A percentile compares a stretch with the other conserved stretches of the same genome.
These are phyloP conservation scores for Automeris io DNA, from an alignment of 2,888 invertebrate genomes.

Conservation along the genomic window DNA sequence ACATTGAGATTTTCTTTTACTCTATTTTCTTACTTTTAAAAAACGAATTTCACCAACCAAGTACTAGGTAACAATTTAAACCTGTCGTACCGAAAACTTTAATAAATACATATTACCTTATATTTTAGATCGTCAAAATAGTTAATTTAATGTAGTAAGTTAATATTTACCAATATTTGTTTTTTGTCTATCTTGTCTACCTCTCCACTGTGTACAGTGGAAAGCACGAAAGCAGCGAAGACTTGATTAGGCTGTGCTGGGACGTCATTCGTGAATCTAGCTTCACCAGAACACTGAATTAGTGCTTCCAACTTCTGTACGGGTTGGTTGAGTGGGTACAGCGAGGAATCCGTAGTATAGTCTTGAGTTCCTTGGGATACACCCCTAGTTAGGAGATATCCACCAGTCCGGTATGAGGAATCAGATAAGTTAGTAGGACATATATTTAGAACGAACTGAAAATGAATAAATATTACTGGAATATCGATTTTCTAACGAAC, in stretches of 20 bases:
- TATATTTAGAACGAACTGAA: background rate
- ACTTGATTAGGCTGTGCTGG: slow-evolving; percentile 79
- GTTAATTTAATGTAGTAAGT: too few species aligned
- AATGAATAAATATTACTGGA: background rate
- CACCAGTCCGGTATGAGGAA: slow-evolving; percentile 68
- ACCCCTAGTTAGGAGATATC: slow-evolving; percentile 66
- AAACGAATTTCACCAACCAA: too few species aligned
- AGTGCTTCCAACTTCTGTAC: slow-evolving; percentile 79
- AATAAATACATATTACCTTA: too few species aligned
- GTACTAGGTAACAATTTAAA: too few species aligned
- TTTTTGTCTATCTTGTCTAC: slow-evolving; percentile 77
- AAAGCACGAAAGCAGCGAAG: slow-evolving; percentile 81
- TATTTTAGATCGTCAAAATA: too few species aligned
- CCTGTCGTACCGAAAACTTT: too few species aligned
- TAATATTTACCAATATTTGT: slow-evolving; percentile 78
- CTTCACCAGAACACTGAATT: slow-evolving; percentile 81
- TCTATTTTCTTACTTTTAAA: too few species aligned
- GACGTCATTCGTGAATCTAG: slow-evolving; percentile 80
- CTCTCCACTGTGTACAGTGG: slow-evolving; percentile 74
- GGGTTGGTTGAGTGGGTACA: slow-evolving; percentile 84
- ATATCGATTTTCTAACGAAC: too few species aligned
- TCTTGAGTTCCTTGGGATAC: slow-evolving; percentile 78
- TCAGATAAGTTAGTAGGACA: slow-evolving; percentile 49
- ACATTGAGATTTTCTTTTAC: too few species aligned
- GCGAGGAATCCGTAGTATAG: slow-evolving; percentile 77